Evolutionary conservation across 2,113 vertebrate genomes (phyloP).

Genomic region (Anguilla japonica): DNA sequence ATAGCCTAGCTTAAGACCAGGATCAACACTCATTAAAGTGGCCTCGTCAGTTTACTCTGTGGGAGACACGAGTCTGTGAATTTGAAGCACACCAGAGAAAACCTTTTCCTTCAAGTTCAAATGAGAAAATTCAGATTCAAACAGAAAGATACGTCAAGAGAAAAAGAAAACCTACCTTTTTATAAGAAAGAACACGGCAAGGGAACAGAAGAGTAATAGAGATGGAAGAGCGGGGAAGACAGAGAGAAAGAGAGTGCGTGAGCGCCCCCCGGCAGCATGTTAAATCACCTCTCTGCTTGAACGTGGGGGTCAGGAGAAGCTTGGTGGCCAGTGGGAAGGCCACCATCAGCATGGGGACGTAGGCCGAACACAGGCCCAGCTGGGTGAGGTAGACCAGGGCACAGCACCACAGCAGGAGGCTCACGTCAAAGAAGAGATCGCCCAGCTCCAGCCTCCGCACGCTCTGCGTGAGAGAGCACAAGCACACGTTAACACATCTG

Average conservation of each 20-base stretch:
- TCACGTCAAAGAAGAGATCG: conserved; percentile 86
- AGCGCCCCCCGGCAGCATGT: neutral
- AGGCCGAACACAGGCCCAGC: conserved; percentile 84
- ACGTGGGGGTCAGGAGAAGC: conserved; percentile 76
- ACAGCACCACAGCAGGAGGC: conserved; percentile 81
- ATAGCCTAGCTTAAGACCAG: neutral
- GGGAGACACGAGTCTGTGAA: neutral
- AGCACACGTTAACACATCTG: neutral
- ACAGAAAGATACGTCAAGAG: neutral
- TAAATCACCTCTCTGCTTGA: conserved; percentile 77
- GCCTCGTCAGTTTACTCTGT: neutral
- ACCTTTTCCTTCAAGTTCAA: neutral
- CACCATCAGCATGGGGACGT: conserved; percentile 86
- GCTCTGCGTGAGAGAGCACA: conserved; percentile 65
- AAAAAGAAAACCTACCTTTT: neutral
- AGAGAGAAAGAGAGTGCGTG: neutral
- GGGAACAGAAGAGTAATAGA: neutral
- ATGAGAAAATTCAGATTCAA: neutral
- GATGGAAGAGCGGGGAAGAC: neutral
- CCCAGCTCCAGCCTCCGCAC: conserved; percentile 76
- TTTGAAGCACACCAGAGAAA: neutral
- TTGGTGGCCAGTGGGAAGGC: conserved; percentile 83
- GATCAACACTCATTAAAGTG: neutral
- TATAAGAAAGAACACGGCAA: neutral
- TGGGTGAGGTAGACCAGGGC: conserved; percentile 78